These are phyloP conservation scores for Julus scanicus DNA, from an alignment of 2,888 invertebrate species.

Conservation along the genomic window DNA sequence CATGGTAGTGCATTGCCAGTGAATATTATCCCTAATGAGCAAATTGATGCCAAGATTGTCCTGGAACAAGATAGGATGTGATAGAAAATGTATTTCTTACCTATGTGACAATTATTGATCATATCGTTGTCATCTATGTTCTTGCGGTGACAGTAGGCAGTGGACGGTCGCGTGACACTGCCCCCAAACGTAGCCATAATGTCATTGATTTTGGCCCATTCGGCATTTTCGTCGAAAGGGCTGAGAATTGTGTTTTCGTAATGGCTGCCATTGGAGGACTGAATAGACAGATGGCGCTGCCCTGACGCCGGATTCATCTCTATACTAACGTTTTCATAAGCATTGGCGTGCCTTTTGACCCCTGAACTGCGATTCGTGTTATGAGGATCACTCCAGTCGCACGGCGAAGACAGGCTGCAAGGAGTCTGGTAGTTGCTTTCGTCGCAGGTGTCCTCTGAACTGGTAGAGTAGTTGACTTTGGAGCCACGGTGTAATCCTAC, in stretches of 20 bases:
- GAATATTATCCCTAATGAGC: too few relatives aligned
- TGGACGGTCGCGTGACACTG: constrained; percentile 71
- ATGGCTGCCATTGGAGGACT: constrained; percentile 41
- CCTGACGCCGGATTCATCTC: constrained; percentile 38
- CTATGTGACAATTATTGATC: constrained; percentile 60
- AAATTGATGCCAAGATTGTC: too few relatives aligned
- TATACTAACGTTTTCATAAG: constrained; percentile 48
- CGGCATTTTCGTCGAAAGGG: constrained; percentile 93
- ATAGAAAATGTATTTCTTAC: constrained; percentile 43
- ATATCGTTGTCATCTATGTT: constrained; percentile 63
- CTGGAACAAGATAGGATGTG: not conserved
- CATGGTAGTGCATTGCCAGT: not conserved
- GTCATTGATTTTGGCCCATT: constrained; percentile 96
- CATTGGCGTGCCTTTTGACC: constrained; percentile 44
- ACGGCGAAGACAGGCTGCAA: constrained; percentile 26
- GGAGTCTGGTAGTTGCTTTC: constrained; percentile 50
- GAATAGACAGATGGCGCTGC: constrained; percentile 27
- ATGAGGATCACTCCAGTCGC: constrained; percentile 37
- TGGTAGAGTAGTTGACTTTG: constrained; percentile 53
- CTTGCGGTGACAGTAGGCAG: constrained; percentile 60
- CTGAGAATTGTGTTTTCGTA: constrained; percentile 72
- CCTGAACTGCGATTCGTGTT: constrained; percentile 12
- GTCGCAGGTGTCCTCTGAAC: constrained; percentile 58
- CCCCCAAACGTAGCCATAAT: constrained; percentile 94
- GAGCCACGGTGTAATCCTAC: constrained; percentile 61